A percentile compares a stretch with the other conserved stretches of the same genome.
Evolutionary conservation across 1,140 invertebrate genomes (phyloP).

Genomic region (Solenopsis fugax): DNA sequence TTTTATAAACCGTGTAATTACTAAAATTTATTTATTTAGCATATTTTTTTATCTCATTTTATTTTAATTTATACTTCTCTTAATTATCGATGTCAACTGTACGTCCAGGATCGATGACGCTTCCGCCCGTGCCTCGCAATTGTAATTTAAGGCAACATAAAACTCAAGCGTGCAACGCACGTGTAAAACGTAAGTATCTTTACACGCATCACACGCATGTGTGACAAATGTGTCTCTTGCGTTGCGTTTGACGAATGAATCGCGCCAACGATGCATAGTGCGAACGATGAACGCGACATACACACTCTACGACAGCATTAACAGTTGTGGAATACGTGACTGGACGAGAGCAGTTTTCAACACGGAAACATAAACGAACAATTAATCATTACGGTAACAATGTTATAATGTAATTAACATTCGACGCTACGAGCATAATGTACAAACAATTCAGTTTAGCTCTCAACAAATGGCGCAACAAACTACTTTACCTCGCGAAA

Average conservation of each 20-base stretch:
- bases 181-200: conserved; percentile 48
- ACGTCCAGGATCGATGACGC: conserved; percentile 56
- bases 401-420: conserved; percentile 46
- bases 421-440: conserved; percentile 37
- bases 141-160: conserved; percentile 60
- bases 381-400: conserved; percentile 57
- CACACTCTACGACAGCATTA: conserved; percentile 48
- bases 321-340: conserved; percentile 60
- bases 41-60: not conserved
- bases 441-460: conserved; percentile 47
- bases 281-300: conserved; percentile 54
- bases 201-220: conserved; percentile 66
- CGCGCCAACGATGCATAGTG: conserved; percentile 48
- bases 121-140: conserved; percentile 60
- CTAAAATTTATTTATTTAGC: not conserved
- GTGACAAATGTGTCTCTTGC: conserved; percentile 59
- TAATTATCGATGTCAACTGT: not conserved
- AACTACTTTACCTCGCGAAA: conserved; percentile 17
- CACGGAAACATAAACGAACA: conserved; percentile 53
- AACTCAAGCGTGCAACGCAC: conserved; percentile 31
- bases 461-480: not conserved
- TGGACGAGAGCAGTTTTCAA: conserved; percentile 57
- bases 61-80: not conserved
- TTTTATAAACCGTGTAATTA: not conserved
- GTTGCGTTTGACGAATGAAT: conserved; percentile 61